A percentile compares a stretch with the other conserved stretches of the same genome.
These are phyloP conservation scores for Monochamus saltuarius DNA, from an alignment of 1,140 invertebrate genomes.

Conservation along the genomic window DNA sequence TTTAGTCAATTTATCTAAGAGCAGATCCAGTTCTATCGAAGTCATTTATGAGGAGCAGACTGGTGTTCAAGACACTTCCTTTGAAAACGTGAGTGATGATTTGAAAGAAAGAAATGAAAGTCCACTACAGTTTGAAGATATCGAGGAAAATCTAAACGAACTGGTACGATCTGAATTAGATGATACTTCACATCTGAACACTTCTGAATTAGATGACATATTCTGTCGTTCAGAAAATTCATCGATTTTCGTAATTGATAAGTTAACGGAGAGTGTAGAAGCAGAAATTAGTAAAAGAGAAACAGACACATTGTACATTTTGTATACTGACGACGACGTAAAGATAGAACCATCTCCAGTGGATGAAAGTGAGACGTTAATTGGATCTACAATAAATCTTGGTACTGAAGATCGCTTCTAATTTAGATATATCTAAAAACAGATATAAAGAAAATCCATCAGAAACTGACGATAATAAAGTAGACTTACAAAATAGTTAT, in stretches of 20 bases:
- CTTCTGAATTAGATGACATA: neutral
- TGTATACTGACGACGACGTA: too few species aligned
- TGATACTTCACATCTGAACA: too few species aligned
- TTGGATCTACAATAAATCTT: too few species aligned
- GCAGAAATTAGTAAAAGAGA: too few species aligned
- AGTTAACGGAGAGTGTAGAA: neutral
- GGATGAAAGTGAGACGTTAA: too few species aligned
- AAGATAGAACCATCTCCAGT: too few species aligned
- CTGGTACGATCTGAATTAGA: neutral
- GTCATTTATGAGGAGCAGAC: neutral
- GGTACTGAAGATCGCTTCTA: too few species aligned
- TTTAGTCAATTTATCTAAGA: neutral
- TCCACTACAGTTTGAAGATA: neutral
- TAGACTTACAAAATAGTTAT: too few species aligned
- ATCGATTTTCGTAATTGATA: neutral
- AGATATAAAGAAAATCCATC: too few species aligned
- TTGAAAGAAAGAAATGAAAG: neutral
- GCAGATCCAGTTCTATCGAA: neutral
- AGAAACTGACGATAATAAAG: too few species aligned
- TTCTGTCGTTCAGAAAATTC: neutral
- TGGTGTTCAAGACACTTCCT: neutral
- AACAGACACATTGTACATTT: too few species aligned
- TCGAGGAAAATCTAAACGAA: neutral
- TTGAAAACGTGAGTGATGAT: neutral
- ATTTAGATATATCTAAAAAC: too few species aligned